Evolutionary conservation across 2,888 invertebrate species (phyloP).

Genomic region (Tachystola acroxantha): DNA sequence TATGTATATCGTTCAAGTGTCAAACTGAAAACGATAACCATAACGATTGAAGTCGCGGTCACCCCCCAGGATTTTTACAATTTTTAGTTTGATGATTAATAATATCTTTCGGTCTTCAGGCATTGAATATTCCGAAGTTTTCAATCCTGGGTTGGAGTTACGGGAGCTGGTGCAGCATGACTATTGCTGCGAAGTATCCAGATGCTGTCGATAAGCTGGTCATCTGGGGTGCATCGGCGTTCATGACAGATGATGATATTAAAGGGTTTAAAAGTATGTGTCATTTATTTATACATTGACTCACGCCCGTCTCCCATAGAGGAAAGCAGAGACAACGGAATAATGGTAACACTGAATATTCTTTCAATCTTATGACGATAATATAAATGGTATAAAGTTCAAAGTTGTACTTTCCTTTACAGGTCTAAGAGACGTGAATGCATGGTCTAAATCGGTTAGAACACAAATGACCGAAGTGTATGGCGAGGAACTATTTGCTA

Average conservation of each 20-base stretch:
- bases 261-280: conserved; percentile 1
- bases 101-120: conserved; percentile 34
- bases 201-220: conserved; percentile 80
- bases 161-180: conserved; percentile 84
- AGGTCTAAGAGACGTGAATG: conserved; percentile 80
- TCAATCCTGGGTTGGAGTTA: conserved; percentile 89
- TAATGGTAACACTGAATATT: no score
- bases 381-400: no score
- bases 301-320: no score
- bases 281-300: no score
- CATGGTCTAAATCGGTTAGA: conserved; percentile 86
- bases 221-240: conserved; percentile 40
- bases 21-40: no score
- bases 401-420: no score
- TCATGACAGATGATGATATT: background rate
- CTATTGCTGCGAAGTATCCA: conserved; percentile 81
- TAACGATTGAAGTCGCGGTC: no score
- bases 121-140: conserved; percentile 76
- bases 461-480: conserved; percentile 82
- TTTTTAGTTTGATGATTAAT: no score
- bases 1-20: no score
- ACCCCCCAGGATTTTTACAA: no score
- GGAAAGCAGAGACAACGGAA: no score
- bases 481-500: conserved; percentile 80
- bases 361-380: no score